Evolutionary conservation across 1,140 invertebrate genomes (phyloP), one percentile per base, ranked within the genome.

Genomic region (Bathynomus jamesi): DNA sequence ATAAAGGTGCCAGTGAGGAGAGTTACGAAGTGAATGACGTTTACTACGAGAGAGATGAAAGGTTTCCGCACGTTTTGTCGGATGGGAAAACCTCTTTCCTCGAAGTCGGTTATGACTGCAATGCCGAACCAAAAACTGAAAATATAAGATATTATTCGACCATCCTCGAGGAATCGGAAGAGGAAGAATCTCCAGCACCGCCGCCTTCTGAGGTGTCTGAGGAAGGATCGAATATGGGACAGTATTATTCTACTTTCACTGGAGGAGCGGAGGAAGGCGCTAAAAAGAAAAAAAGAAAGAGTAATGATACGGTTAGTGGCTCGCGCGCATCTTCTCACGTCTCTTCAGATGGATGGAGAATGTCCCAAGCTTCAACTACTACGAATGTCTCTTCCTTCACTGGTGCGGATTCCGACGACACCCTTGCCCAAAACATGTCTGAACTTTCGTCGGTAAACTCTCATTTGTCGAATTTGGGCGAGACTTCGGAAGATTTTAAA

Each of bases 401-500:
- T 46, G 73, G 71, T 17, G 72, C 69, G 27, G 70, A 66, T 30
- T 74, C 72, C 3, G 76, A 77, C 27, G 76, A 77, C 28, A 77
- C 76, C 21, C 31, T 77, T 4, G 76, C 68, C 17, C 73, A 77
- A 65, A 69, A 77, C 62, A 77, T 77, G 76, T 77, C 76, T 5
- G 76, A 77, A 28, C 69, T 77, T 11, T 77, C 76, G 7, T 77
- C 76, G n/a, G 53, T 77, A 40, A 77, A 77, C 66, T 77, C 76
- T 2, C 66, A 70, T 17, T 72, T 77, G 21, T 77, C 76, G 17
- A 60, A 40, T 53, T 29, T 75, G 4, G 73, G 71, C 25, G 69
- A 75, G 17, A 61, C 24, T 13, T 65, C 70, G n/a, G 70, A 67
- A 17, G 69, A 64, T 5, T 31, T n/a, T 17, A 74, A 71, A 53